A percentile compares a stretch with the other conserved stretches of the same genome.
phyloP scores from a whole-genome alignment of 2,797 vertebrate species.

The Pseudotriccus pelzelni region DNA sequence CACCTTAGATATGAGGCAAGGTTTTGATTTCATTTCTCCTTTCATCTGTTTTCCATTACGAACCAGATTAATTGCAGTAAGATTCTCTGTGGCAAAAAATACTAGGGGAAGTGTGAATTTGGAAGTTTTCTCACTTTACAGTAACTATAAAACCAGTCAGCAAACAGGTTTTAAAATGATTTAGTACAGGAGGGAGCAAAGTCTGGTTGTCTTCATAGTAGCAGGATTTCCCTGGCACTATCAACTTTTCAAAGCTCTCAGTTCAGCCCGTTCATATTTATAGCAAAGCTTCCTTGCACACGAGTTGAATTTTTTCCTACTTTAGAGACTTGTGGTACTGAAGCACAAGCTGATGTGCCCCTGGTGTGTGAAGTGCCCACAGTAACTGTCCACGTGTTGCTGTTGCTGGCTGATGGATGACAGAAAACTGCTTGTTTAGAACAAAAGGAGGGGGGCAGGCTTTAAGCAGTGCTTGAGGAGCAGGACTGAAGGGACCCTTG shows the following conservation, averaged over 20 bases:
- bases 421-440: background rate
- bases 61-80: conserved; percentile 46
- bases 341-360: background rate
- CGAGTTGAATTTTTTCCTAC: background rate
- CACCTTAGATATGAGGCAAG: conserved; percentile 16
- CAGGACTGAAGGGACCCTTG: background rate
- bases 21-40: conserved; percentile 43
- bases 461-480: background rate
- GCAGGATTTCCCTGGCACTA: background rate
- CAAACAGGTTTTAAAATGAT: conserved; percentile 29
- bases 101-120: conserved; percentile 34
- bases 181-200: background rate
- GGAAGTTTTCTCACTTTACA: conserved; percentile 37
- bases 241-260: background rate
- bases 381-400: background rate
- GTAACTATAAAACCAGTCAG: conserved; percentile 43
- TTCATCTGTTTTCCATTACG: conserved; percentile 68
- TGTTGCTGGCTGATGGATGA: background rate
- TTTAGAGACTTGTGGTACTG: background rate
- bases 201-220: background rate
- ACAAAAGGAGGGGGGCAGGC: rapidly evolving
- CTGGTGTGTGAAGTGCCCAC: background rate
- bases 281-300: background rate
- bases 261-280: background rate
- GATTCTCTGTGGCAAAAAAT: conserved; percentile 20